phyloP scores from a whole-genome alignment of 1,140 invertebrate genomes.

The Euura saliciscinereae region DNA sequence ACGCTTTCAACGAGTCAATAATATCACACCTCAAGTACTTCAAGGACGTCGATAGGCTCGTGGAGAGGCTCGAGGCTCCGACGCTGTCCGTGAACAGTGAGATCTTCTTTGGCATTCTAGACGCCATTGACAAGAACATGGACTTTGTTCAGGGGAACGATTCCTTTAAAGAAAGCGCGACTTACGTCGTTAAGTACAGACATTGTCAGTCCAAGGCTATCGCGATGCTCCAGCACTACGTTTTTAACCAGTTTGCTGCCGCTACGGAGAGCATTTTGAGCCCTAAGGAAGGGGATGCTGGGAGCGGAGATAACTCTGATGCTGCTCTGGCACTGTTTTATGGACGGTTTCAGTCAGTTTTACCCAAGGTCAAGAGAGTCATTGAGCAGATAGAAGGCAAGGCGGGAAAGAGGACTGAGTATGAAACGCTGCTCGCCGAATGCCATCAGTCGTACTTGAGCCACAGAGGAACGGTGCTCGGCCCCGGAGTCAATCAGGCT shows the following conservation, averaged over 20 bases:
- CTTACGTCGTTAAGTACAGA: slow-evolving; percentile 76
- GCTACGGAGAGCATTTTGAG: slow-evolving; percentile 76
- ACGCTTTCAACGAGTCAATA: slow-evolving; percentile 79
- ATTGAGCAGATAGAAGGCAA: slow-evolving; percentile 83
- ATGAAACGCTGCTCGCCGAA: slow-evolving; percentile 78
- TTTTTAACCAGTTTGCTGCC: slow-evolving; percentile 73
- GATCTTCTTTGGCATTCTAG: slow-evolving; percentile 79
- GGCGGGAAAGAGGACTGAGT: slow-evolving; percentile 75
- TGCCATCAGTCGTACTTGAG: slow-evolving; percentile 86
- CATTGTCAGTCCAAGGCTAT: slow-evolving; percentile 82
- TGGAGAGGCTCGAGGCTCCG: slow-evolving; percentile 78
- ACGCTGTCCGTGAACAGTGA: slow-evolving; percentile 83
- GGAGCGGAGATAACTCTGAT: slow-evolving; percentile 62
- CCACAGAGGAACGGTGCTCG: slow-evolving; percentile 76
- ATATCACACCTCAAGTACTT: slow-evolving; percentile 84
- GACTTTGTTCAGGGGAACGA: slow-evolving; percentile 85
- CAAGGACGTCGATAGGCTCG: slow-evolving; percentile 81
- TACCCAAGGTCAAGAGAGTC: slow-evolving; percentile 81
- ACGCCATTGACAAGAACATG: slow-evolving; percentile 87
- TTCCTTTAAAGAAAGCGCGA: slow-evolving; percentile 76
- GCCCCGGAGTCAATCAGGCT: slow-evolving; percentile 77
- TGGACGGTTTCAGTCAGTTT: slow-evolving; percentile 90
- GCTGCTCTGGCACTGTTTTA: slow-evolving; percentile 90
- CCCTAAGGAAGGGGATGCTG: slow-evolving; percentile 56
- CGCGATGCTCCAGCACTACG: slow-evolving; percentile 77